Evolutionary conservation across 1,140 invertebrate genomes (phyloP).

Genomic region (Trichomalopsis sarcophagae): DNA sequence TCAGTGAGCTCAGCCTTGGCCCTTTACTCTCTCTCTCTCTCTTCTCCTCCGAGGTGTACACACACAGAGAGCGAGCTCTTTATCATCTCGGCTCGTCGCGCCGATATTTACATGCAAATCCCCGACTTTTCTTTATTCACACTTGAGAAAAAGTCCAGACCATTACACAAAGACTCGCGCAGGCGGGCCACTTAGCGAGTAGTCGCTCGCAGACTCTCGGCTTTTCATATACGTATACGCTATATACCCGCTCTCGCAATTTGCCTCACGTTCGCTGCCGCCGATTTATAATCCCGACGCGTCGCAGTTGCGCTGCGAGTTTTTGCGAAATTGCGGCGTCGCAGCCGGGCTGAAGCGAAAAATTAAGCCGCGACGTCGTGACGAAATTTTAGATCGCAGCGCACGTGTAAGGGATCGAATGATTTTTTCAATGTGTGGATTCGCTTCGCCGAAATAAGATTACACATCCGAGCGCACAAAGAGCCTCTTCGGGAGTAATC

Average conservation of each 20-base stretch:
- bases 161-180: background rate
- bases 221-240: conserved; percentile 13
- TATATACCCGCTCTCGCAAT: conserved; percentile 42
- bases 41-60: conserved; percentile 12
- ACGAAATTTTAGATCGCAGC: background rate
- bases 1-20: conserved; percentile 10
- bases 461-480: no score
- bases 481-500: no score
- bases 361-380: no score
- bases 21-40: conserved; percentile 47
- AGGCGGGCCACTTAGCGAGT: background rate
- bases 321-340: background rate
- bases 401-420: background rate
- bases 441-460: no score
- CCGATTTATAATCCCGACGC: conserved; percentile 52
- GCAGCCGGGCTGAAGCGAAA: no score
- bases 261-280: conserved; percentile 56
- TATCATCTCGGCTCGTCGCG: conserved; percentile 4
- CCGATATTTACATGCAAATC: conserved; percentile 35
- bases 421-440: background rate
- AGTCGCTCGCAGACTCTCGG: background rate
- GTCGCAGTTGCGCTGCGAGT: background rate
- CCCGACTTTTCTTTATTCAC: background rate
- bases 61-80: background rate
- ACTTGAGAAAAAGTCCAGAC: background rate